Percentiles rank a stretch among this genome's conserved stretches.
phyloP scores from a whole-genome alignment of 2,797 vertebrate species.

The Gila robusta region DNA sequence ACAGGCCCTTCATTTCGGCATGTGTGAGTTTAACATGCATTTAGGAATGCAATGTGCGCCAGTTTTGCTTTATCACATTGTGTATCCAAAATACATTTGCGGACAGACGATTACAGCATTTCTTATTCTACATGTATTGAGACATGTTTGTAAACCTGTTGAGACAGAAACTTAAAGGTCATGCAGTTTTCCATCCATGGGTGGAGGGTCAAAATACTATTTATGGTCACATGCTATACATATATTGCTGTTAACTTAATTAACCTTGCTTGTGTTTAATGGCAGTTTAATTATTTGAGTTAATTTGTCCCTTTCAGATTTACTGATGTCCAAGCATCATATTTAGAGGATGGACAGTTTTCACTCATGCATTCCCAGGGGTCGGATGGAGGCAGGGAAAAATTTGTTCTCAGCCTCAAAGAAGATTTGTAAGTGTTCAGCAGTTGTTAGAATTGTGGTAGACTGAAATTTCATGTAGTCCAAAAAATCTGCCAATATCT shows the following conservation, averaged over 20 bases:
- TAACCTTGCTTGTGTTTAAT: not conserved
- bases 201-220: not conserved
- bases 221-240: not conserved
- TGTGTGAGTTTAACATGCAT: not conserved
- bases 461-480: too few relatives aligned
- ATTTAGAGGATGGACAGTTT: conserved; percentile 78
- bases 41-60: not conserved
- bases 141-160: not conserved
- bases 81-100: not conserved
- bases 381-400: conserved; percentile 72
- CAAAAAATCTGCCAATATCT: too few relatives aligned
- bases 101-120: not conserved
- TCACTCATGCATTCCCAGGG: conserved; percentile 64
- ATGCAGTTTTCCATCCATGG: not conserved
- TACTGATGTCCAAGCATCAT: conserved; percentile 82
- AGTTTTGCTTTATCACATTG: not conserved
- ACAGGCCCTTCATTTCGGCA: not conserved
- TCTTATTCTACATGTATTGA: not conserved
- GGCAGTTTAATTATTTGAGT: not conserved
- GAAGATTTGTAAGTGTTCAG: conserved; percentile 86
- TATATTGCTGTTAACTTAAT: not conserved
- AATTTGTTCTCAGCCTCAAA: conserved; percentile 83
- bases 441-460: not conserved
- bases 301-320: conserved; percentile 72
- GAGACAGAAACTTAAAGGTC: not conserved